phyloP scores from a whole-genome alignment of 53 echinoderm and acorn worm species.

The Pentamera pediparva region DNA sequence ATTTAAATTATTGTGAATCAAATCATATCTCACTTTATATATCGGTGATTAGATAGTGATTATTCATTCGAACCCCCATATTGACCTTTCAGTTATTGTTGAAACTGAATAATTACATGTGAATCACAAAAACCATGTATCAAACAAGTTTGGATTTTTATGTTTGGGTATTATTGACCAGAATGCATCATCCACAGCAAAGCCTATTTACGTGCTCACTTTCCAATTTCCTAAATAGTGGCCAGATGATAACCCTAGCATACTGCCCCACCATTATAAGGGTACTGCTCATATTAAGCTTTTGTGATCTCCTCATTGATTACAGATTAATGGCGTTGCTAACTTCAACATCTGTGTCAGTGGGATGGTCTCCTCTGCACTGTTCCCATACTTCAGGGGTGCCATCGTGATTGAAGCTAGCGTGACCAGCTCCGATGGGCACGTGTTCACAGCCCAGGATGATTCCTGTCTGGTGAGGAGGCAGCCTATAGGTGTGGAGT shows the following conservation, averaged over 20 bases:
- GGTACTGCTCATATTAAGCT: background rate
- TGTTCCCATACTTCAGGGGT: constrained; percentile 68
- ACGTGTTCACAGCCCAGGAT: constrained; percentile 72
- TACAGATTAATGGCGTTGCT: constrained; percentile 72
- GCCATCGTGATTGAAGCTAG: constrained; percentile 82
- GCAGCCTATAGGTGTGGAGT: constrained; percentile 71
- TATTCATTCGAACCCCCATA: no score
- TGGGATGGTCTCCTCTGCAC: constrained; percentile 49
- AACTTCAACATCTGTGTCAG: constrained; percentile 74
- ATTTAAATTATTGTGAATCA: no score
- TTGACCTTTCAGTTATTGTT: no score
- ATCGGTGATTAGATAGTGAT: no score
- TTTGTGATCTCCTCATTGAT: background rate
- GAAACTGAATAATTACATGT: no score
- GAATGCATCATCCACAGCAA: no score
- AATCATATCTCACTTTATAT: no score
- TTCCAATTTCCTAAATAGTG: background rate
- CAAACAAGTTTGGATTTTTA: no score
- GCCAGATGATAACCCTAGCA: background rate
- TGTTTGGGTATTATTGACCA: no score
- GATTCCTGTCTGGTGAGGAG: constrained; percentile 84
- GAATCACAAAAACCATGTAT: no score
- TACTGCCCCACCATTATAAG: background rate
- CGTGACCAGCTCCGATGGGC: constrained; percentile 80
- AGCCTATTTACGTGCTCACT: background rate